A percentile compares a stretch with the other conserved stretches of the same genome.
Evolutionary conservation across 2,113 vertebrate species (phyloP).

Genomic region (Polypterus bichir): DNA sequence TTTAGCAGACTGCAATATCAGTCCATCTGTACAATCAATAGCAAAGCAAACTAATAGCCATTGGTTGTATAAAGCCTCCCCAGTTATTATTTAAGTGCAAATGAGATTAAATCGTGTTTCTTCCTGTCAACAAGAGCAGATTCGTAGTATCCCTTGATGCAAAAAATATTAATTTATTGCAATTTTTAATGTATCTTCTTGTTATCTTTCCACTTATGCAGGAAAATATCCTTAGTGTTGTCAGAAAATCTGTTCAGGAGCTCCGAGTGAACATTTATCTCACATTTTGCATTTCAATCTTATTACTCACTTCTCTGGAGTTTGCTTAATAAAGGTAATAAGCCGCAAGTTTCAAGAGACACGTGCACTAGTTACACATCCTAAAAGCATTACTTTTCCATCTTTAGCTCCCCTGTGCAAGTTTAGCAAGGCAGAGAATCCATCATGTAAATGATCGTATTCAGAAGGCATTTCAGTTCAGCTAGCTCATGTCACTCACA

Average conservation of each 20-base stretch:
- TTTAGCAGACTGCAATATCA: slow-evolving; percentile 36
- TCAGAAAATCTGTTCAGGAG: too few relatives aligned
- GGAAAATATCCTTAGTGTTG: too few relatives aligned
- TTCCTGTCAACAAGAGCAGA: too few relatives aligned
- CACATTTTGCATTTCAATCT: too few relatives aligned
- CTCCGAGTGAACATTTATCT: too few relatives aligned
- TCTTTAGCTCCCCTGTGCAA: background rate
- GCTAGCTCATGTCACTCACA: slow-evolving; percentile 3
- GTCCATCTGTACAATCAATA: slow-evolving; percentile 60
- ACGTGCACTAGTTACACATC: background rate
- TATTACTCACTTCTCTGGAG: too few relatives aligned
- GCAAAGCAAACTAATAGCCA: slow-evolving; percentile 55
- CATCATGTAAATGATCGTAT: slow-evolving; percentile 4
- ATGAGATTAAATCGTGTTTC: slow-evolving; percentile 53
- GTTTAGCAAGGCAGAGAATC: background rate
- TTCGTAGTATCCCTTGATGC: too few relatives aligned
- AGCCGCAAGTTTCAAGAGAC: too few relatives aligned
- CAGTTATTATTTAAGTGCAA: slow-evolving; percentile 47
- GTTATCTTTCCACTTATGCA: too few relatives aligned
- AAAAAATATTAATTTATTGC: too few relatives aligned
- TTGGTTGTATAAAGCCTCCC: slow-evolving; percentile 54
- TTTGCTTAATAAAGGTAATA: too few relatives aligned
- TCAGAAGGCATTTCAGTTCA: slow-evolving; percentile 6
- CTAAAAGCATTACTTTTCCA: background rate
- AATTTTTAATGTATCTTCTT: too few relatives aligned